These are phyloP conservation scores for Tachystola acroxantha DNA, from an alignment of 2,888 invertebrate species.

Conservation along the genomic window DNA sequence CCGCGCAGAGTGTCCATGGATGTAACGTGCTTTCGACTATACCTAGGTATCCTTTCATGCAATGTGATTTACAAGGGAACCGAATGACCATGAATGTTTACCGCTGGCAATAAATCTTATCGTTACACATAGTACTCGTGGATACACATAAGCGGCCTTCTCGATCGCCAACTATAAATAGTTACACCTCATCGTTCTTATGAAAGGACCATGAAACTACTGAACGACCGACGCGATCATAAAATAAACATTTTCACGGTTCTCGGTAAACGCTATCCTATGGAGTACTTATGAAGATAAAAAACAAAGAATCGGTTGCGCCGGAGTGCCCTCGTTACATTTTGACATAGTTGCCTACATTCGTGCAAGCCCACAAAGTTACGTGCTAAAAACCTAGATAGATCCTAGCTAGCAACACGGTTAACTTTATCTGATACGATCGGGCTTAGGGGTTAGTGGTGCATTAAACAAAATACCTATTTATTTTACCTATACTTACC, in stretches of 20 bases:
- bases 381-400: slow-evolving; percentile 59
- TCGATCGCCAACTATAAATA: slow-evolving; percentile 38
- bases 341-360: slow-evolving; percentile 50
- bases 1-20: too few species aligned
- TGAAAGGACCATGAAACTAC: slow-evolving; percentile 33
- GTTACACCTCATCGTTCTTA: slow-evolving; percentile 24
- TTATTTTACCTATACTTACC: not conserved
- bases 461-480: not conserved
- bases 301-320: slow-evolving; percentile 30
- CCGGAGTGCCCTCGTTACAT: slow-evolving; percentile 38
- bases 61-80: slow-evolving; percentile 33
- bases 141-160: slow-evolving; percentile 36
- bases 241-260: slow-evolving; percentile 10
- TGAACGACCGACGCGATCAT: slow-evolving; percentile 9
- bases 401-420: slow-evolving; percentile 58
- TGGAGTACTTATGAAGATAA: slow-evolving; percentile 17
- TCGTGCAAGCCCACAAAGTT: slow-evolving; percentile 49
- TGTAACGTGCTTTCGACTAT: too few species aligned
- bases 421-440: slow-evolving; percentile 52
- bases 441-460: slow-evolving; percentile 16
- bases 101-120: slow-evolving; percentile 44
- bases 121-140: slow-evolving; percentile 26
- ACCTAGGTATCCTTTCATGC: slow-evolving; percentile 26
- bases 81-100: slow-evolving; percentile 36
- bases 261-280: slow-evolving; percentile 9